A percentile compares a stretch with the other conserved stretches of the same genome.
phyloP scores from a whole-genome alignment of 2,113 vertebrate species.

The Pachyramphus minor region DNA sequence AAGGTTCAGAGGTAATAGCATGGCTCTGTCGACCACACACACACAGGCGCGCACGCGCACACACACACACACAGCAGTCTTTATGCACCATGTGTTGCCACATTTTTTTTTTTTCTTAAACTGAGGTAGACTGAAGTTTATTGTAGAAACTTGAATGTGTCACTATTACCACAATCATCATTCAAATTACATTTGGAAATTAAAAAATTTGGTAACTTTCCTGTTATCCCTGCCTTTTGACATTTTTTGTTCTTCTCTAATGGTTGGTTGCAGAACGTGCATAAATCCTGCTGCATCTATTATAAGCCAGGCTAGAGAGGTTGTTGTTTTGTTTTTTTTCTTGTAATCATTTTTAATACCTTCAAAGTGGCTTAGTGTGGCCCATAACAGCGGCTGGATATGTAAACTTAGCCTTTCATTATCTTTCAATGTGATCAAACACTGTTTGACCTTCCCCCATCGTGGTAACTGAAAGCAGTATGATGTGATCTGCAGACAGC shows the following conservation, averaged over 20 bases:
- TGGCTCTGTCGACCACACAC: slow-evolving; percentile 81
- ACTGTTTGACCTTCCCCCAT: slow-evolving; percentile 78
- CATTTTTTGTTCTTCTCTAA: slow-evolving; percentile 65
- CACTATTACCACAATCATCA: slow-evolving; percentile 86
- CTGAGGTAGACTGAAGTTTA: slow-evolving; percentile 90
- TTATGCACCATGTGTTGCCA: slow-evolving; percentile 79
- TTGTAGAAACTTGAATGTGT: slow-evolving; percentile 89
- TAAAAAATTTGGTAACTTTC: slow-evolving; percentile 73
- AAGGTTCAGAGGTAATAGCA: slow-evolving; percentile 85
- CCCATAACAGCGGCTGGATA: slow-evolving; percentile 78
- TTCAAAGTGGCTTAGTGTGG: slow-evolving; percentile 78
- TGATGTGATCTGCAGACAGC: slow-evolving; percentile 58
- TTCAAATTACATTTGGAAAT: slow-evolving; percentile 88
- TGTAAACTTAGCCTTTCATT: slow-evolving; percentile 77
- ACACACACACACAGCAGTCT: slow-evolving; percentile 76
- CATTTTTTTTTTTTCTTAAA: slow-evolving; percentile 79
- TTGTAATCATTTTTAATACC: slow-evolving; percentile 64
- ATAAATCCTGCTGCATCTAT: slow-evolving; percentile 76
- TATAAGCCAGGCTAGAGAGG: slow-evolving; percentile 73
- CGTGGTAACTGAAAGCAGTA: slow-evolving; percentile 71
- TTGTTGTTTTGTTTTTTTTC: slow-evolving; percentile 43
- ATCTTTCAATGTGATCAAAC: slow-evolving; percentile 75
- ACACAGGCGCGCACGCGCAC: slow-evolving; percentile 56
- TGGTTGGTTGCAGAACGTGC: slow-evolving; percentile 74
- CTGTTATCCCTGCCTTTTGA: slow-evolving; percentile 75